phyloP scores from a whole-genome alignment of 2,797 vertebrate species.

The Huso huso region DNA sequence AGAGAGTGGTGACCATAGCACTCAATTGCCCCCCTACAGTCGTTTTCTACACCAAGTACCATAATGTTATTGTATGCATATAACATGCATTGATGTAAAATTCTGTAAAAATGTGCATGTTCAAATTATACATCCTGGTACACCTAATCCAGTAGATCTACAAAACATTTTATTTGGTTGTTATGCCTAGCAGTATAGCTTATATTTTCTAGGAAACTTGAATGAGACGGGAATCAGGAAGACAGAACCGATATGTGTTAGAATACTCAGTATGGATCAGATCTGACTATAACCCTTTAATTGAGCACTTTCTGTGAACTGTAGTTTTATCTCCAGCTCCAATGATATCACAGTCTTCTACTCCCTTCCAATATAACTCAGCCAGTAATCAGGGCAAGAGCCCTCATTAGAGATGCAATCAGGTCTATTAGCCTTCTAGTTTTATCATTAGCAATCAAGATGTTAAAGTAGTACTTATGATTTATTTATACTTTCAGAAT shows the following conservation, averaged over 20 bases:
- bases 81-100: too few relatives aligned
- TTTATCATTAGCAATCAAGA: constrained; percentile 26
- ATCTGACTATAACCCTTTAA: background rate
- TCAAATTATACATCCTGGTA: too few relatives aligned
- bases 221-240: background rate
- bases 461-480: constrained; percentile 23
- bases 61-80: too few relatives aligned
- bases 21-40: too few relatives aligned
- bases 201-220: background rate
- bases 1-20: too few relatives aligned
- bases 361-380: constrained; percentile 19
- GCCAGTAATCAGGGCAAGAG: constrained; percentile 39
- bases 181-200: background rate
- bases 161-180: background rate
- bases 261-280: too few relatives aligned
- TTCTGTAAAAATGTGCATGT: too few relatives aligned
- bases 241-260: too few relatives aligned
- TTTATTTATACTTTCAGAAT: constrained; percentile 38
- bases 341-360: constrained; percentile 25
- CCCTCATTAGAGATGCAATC: constrained; percentile 22
- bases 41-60: too few relatives aligned
- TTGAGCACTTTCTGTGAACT: background rate
- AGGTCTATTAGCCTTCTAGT: constrained; percentile 23
- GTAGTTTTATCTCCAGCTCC: constrained; percentile 32
- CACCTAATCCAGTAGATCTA: too few relatives aligned